Percentiles rank a stretch among this genome's conserved stretches.
Conservation (phyloP, 2,113 vertebrate species). For the Limnothrissa miodon region DNA sequence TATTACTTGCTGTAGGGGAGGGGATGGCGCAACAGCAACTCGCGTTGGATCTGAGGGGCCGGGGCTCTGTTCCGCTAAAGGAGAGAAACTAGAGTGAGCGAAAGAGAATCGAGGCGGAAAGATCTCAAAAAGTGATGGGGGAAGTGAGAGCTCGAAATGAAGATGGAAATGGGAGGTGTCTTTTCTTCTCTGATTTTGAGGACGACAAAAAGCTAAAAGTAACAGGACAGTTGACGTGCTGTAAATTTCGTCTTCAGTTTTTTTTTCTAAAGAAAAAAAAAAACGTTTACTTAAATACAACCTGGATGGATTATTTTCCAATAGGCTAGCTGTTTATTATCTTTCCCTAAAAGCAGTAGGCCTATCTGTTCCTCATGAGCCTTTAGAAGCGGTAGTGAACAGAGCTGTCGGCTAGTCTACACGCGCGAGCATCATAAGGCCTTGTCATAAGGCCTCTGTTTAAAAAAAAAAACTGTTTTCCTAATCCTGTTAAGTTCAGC, state of each 20-base stretch:
- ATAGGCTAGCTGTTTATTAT: too few species aligned
- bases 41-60: slow-evolving; percentile 29
- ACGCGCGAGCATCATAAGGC: too few species aligned
- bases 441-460: too few species aligned
- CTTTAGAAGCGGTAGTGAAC: too few species aligned
- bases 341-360: too few species aligned
- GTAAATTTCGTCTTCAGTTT: neutral
- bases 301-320: too few species aligned
- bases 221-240: slow-evolving; percentile 9
- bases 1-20: slow-evolving; percentile 47
- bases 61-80: slow-evolving; percentile 36
- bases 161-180: slow-evolving; percentile 70
- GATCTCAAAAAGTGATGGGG: slow-evolving; percentile 56
- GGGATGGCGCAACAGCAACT: slow-evolving; percentile 35
- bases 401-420: too few species aligned
- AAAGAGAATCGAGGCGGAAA: slow-evolving; percentile 47
- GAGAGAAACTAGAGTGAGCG: slow-evolving; percentile 49
- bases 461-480: too few species aligned
- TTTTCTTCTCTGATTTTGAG: slow-evolving; percentile 3
- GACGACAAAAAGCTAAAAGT: neutral
- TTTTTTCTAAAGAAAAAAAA: too few species aligned
- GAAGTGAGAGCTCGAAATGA: slow-evolving; percentile 68
- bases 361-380: too few species aligned
- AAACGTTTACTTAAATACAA: too few species aligned
- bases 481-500: too few species aligned